Base-by-base conservation (phyloP, 2,113 vertebrate genomes). In the Rynchops niger region DNA sequence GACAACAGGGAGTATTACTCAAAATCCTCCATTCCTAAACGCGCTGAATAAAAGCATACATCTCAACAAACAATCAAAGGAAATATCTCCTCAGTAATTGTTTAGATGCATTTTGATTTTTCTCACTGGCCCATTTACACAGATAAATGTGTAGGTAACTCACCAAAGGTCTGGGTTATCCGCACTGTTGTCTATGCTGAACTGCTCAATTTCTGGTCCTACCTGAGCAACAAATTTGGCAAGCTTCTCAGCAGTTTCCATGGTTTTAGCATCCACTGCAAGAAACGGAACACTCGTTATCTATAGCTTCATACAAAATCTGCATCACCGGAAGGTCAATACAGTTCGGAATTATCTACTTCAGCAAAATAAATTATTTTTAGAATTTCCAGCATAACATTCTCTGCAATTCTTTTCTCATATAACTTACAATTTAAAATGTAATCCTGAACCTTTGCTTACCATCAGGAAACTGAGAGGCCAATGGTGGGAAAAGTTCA, bases 101-200 rank as follows among this genome's bases (percentile, higher is more conserved):
- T 43, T 65, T 23, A 32, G 25, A 3, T 29, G 17, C 13, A 23
- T 34, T 66, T 26, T 10, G 59, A 27, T 38, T 82, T 63, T 49
- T 32, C 71, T 53, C 23, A 34, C 4, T 3, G 17, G 61, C 34
- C 50, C 34, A 17, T 7, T 26, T 26, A 30, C 27, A 22, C 25
- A 73, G 53, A 30, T 5, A 30, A 38, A 65, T 0, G 11, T 6
- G 20, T 15, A 18, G 49, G 40, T 42, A 72, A 97, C 98, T 66
- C 97, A 98, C 98, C 98, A 98, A 6, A 98, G 97, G n/a, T 98
- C 98, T 5, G 98, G 98, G 93, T 98, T 98, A 79, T 98, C 98
- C 1, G 95, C 94, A 32, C 98, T 98, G 92, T 98, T 98, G 87
- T 98, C 98, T 38, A 98, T 98, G 96, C 98, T 98, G 97, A 98